Percentiles rank a stretch among this genome's conserved stretches.
phyloP scores from a whole-genome alignment of 2,888 invertebrate species.

The Eutolmus rufibarbis region DNA sequence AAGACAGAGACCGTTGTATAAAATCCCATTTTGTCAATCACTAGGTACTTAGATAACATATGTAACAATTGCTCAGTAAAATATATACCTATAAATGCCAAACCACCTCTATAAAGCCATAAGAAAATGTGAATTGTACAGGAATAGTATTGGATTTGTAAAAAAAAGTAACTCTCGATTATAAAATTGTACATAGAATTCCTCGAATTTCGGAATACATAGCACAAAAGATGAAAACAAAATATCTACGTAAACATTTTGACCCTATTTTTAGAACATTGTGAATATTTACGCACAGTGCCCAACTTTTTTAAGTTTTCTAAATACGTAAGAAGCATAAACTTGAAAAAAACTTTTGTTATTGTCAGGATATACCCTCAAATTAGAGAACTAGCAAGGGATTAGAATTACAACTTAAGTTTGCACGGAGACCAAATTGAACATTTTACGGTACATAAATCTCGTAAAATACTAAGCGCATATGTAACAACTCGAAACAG shows the following conservation, averaged over 20 bases:
- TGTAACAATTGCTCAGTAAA: constrained; percentile 13
- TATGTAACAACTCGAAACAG: constrained; percentile 9
- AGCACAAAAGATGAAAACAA: neutral
- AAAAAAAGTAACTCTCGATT: neutral
- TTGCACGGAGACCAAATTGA: constrained; percentile 15
- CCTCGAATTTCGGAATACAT: constrained; percentile 7
- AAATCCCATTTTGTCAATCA: constrained; percentile 26
- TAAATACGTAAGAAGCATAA: neutral
- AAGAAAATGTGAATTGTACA: neutral
- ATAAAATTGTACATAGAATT: neutral
- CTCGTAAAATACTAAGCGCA: neutral
- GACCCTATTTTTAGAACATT: constrained; percentile 26
- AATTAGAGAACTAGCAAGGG: constrained; percentile 28
- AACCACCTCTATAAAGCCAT: neutral
- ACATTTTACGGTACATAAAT: neutral
- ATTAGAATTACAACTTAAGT: constrained; percentile 8
- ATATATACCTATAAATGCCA: neutral
- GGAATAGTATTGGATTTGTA: neutral
- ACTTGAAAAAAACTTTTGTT: neutral
- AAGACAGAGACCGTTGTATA: neutral
- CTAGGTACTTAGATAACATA: neutral
- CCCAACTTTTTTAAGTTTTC: constrained; percentile 18
- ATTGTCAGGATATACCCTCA: neutral
- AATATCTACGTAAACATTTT: constrained; percentile 20
- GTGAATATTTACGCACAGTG: constrained; percentile 24